phyloP scores from a whole-genome alignment of 2,888 invertebrate species.

The Ophion ventricosus region DNA sequence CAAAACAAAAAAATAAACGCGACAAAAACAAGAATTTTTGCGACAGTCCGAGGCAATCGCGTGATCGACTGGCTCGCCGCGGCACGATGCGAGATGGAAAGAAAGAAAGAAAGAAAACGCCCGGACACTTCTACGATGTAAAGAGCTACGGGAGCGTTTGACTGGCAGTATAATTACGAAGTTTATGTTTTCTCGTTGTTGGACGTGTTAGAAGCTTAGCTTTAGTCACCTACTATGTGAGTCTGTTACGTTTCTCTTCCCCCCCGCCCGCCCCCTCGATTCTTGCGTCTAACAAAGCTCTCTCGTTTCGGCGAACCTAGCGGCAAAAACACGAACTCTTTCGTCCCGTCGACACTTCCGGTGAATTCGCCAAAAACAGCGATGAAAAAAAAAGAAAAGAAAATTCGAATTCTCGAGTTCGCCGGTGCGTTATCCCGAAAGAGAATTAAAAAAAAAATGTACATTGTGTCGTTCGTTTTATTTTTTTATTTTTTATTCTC shows the following conservation, averaged over 20 bases:
- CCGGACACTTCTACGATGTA: constrained; percentile 53
- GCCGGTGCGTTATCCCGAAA: background rate
- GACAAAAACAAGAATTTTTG: background rate
- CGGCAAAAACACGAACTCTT: background rate
- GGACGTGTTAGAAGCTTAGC: constrained; percentile 74
- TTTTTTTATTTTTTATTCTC: constrained; percentile 37
- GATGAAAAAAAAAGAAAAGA: constrained; percentile 24
- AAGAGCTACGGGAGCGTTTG: constrained; percentile 37
- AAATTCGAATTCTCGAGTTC: background rate
- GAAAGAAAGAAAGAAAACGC: constrained; percentile 23
- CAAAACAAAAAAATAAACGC: background rate
- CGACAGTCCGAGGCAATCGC: no score
- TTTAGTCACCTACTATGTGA: constrained; percentile 71
- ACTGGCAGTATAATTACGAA: constrained; percentile 72
- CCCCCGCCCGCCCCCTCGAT: no score
- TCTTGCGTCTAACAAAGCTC: constrained; percentile 18
- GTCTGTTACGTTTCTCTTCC: constrained; percentile 74
- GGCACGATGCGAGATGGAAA: background rate
- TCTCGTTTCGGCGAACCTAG: constrained; percentile 20
- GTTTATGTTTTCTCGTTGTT: constrained; percentile 76
- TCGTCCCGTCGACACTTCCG: background rate
- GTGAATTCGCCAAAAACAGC: background rate
- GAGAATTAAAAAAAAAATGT: background rate
- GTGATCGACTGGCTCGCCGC: background rate
- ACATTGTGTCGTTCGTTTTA: constrained; percentile 13